Evolutionary conservation across 2,113 vertebrate genomes (phyloP).

Genomic region (Erythrolamprus reginae): DNA sequence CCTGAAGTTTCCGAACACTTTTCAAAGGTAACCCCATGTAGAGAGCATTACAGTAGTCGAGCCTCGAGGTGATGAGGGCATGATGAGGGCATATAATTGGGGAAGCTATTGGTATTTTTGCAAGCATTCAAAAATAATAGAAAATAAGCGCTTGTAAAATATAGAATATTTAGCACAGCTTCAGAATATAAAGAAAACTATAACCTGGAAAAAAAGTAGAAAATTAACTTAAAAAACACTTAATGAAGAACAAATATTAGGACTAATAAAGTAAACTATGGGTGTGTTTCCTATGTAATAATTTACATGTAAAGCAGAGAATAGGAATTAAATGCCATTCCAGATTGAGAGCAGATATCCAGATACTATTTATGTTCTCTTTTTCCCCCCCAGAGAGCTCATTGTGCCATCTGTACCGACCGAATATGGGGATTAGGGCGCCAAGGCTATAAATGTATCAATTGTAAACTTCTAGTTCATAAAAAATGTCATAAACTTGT

Average conservation of each 20-base stretch:
- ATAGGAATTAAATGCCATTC: not conserved
- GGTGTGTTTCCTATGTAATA: not conserved
- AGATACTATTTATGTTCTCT: not conserved
- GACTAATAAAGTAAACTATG: not conserved
- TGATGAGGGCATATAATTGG: no score
- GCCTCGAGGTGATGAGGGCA: no score
- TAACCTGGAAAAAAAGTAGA: not conserved
- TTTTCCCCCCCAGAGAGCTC: constrained; percentile 79
- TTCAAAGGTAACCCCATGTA: no score
- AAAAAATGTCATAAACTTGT: constrained; percentile 99
- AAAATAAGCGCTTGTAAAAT: not conserved
- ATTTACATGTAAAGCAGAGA: not conserved
- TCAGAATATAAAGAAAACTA: not conserved
- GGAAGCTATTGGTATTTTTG: not conserved
- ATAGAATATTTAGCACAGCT: not conserved
- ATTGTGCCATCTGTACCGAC: constrained; percentile 96
- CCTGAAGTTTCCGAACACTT: no score
- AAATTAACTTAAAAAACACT: not conserved
- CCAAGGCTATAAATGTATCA: constrained; percentile 98
- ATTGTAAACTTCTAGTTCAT: constrained; percentile 96
- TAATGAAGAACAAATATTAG: not conserved
- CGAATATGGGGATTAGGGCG: constrained; percentile 97
- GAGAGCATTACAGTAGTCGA: no score
- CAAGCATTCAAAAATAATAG: not conserved
- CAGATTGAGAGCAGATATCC: not conserved